Conservation (phyloP, 1,140 invertebrate genomes). For the Drosophila yakuba region DNA sequence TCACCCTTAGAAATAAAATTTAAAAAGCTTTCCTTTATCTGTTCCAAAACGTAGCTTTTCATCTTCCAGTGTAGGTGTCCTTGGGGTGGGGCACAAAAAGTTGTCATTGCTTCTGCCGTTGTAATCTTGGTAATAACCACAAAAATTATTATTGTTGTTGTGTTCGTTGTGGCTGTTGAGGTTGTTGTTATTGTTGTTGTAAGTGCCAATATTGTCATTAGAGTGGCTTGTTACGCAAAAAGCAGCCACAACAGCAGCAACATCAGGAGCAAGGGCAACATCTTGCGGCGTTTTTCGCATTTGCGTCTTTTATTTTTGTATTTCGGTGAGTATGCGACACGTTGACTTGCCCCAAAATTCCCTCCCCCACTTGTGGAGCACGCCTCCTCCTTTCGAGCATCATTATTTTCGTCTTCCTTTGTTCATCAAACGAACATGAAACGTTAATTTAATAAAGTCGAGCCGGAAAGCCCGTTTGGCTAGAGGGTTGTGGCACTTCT, state of each 20-base stretch:
- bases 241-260: conserved; percentile 49
- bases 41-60: background rate
- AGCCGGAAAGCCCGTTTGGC: conserved; percentile 45
- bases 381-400: conserved; percentile 62
- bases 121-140: conserved; percentile 82
- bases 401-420: conserved; percentile 81
- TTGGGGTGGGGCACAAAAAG: conserved; percentile 38
- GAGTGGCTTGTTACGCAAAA: conserved; percentile 81
- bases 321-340: conserved; percentile 67
- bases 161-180: conserved; percentile 38
- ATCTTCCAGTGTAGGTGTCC: background rate
- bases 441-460: conserved; percentile 83
- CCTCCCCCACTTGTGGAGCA: background rate
- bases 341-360: conserved; percentile 37
- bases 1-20: too few relatives aligned
- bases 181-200: conserved; percentile 71
- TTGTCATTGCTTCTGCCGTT: conserved; percentile 62
- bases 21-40: too few relatives aligned
- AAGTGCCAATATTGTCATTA: conserved; percentile 83
- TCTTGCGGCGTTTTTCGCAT: conserved; percentile 80
- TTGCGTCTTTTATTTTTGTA: conserved; percentile 76
- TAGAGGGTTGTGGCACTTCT: conserved; percentile 47
- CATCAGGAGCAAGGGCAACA: conserved; percentile 64
- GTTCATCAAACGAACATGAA: conserved; percentile 83
- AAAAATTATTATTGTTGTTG: conserved; percentile 78